Base-by-base conservation (phyloP, 2,888 invertebrate species). In the Mythimna albipuncta region DNA sequence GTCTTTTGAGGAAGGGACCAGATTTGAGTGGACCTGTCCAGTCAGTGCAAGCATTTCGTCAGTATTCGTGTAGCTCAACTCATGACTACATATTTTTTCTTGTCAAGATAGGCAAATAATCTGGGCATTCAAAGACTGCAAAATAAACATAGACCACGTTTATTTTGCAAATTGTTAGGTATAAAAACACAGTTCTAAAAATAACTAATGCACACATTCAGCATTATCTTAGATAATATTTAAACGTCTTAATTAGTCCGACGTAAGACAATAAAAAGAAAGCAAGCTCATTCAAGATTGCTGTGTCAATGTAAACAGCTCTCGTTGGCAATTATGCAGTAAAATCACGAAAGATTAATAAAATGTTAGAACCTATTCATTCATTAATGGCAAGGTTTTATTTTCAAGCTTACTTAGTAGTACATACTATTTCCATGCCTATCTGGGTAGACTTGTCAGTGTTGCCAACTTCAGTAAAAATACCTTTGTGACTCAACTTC, bases 211-310 rank as follows among this genome's bases (percentile, higher is more conserved):
- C 19, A 50, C 19, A 57, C 63, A 35, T 26, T 35, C 16, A 38
- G 35, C 16, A 5, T 38, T 50, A 58, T 50, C 68, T 73, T 2
- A 32, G 9, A 76, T 72, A 66, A 57, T 65, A 65, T 72, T 72
- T 72, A 10, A 55, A 64, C n/a, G 47, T 64, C 35, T 38, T 64
- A 19, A 26, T 47, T 47, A 72, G 55, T 11, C 5, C 13, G 5
- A 26, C 13, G 38, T 76, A 57, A 6, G 21, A 41, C 55, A 66
- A 57, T 67, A 38, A 16, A 54, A 55, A 26, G 44, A 47, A 58
- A 41, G 68, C 57, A 41, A 68, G 11, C 50, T 68, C 77, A 67
- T 77, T 73, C 57, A 73, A 77, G 57, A 73, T 41, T 19, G 11
- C 69, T 7, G 6, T 41, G 11, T 50, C 67, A 77, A 73, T 41